Conservation (phyloP, 2,113 vertebrate species). For the Trematocara variabile region DNA sequence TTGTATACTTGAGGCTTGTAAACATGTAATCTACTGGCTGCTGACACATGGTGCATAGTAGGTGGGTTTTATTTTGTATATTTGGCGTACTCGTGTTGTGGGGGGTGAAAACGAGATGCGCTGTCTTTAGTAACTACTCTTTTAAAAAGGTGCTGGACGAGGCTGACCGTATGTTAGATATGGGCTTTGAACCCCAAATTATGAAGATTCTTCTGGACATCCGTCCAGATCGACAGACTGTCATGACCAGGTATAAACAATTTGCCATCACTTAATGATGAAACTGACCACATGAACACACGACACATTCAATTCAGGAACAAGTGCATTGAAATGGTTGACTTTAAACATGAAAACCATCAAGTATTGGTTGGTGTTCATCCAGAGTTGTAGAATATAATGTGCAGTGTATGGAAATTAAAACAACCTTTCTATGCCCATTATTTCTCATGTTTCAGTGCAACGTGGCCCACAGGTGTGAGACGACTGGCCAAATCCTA, state of each 20-base stretch:
- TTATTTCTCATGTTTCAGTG: constrained; percentile 67
- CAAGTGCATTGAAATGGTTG: background rate
- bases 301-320: background rate
- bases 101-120: background rate
- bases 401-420: background rate
- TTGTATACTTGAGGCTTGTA: background rate
- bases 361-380: background rate
- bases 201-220: constrained; percentile 97
- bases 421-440: background rate
- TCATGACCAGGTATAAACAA: constrained; percentile 88
- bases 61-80: background rate
- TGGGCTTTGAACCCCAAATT: constrained; percentile 99
- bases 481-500: constrained; percentile 88
- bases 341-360: background rate
- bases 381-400: background rate
- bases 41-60: background rate
- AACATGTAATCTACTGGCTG: background rate
- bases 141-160: constrained; percentile 90
- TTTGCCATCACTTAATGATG: background rate
- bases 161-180: constrained; percentile 95
- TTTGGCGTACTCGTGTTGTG: accelerated
- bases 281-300: background rate
- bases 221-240: constrained; percentile 90
- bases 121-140: background rate
- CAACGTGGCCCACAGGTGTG: constrained; percentile 91